Evolutionary conservation across 2,888 invertebrate genomes (phyloP), one percentile per base, ranked within the genome.

Genomic region (Agrochola macilenta): DNA sequence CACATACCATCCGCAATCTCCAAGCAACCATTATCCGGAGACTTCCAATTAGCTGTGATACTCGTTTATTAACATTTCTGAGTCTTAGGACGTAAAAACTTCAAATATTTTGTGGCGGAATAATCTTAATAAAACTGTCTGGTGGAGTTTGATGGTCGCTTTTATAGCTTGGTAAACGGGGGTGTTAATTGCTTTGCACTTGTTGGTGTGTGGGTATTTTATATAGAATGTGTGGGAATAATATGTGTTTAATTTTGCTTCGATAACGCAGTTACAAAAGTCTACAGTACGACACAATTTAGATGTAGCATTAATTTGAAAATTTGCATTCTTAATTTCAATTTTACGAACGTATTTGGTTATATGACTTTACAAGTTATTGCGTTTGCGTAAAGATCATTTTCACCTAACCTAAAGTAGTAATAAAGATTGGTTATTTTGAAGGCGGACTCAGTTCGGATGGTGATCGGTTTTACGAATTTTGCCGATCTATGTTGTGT

Each of bases 1-100:
- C 85, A 82, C 82, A 85, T 81, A 89, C 84, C 87, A 81, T 78
- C 83, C 88, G 86, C 88, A 89, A 89, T 89, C 89, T 88, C 87
- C 81, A 70, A 74, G 74, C 86, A 78, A 69, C 88, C 85, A 84
- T 89, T 89, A 89, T 84, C 81, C 83, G 69, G 60, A 65, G 76
- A 81, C 84, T 84, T 84, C 89, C 87, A 89, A 89, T 89, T 89
- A 89, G 89, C 84, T 71, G 79, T 72, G 81, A 85, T 79, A 84
- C 87, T 82, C 83, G 78, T 86, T 88, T 89, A 89, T 88, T 86
- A 89, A 87, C 87, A 86, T 82, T 81, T 81, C 78, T 61, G 71
- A 52, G 63, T 66, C 79, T 64, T 30, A 61, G 58, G 64, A 66
- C 86, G 74, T 87, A 88, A 88, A 87, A 87, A 84, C 87, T 87